Evolutionary conservation across 2,113 vertebrate genomes (phyloP).

Genomic region (Pseudorasbora parva): DNA sequence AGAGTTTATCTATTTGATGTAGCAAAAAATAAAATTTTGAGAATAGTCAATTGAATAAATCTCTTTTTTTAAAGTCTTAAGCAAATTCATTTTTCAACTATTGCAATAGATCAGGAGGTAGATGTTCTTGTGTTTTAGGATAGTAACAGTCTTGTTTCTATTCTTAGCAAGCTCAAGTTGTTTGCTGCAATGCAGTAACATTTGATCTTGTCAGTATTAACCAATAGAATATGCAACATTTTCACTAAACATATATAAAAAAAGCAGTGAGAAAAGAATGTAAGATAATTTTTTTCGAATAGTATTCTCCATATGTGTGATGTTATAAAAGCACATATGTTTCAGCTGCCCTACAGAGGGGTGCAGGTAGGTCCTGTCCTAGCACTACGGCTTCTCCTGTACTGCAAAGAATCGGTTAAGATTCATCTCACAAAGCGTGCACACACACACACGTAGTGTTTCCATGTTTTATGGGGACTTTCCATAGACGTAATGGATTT

Average conservation of each 20-base stretch:
- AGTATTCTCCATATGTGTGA: constrained; percentile 5
- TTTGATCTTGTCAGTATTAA: neutral
- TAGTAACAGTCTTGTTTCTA: neutral
- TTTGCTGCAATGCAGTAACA: constrained; percentile 38
- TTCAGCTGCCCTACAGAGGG: constrained; percentile 48
- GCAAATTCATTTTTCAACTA: neutral
- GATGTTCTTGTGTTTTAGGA: neutral
- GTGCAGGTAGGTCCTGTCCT: constrained; percentile 41
- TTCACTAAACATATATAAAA: neutral
- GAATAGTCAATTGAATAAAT: neutral
- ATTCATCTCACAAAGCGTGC: constrained; percentile 56
- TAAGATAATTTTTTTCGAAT: constrained; percentile 8
- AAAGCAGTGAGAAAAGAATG: constrained; percentile 1
- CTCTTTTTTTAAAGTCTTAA: neutral
- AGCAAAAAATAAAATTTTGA: neutral
- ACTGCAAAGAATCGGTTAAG: constrained; percentile 56
- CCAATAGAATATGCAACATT: neutral
- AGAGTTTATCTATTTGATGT: neutral
- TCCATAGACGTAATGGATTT: no score
- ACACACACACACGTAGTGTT: constrained; percentile 19
- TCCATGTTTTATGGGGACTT: no score
- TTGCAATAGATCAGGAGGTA: neutral
- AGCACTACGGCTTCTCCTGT: constrained; percentile 46
- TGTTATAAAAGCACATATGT: constrained; percentile 41
- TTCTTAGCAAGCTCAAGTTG: neutral